Conservation (phyloP, 2,797 vertebrate species). For the Eulemur rubriventer region DNA sequence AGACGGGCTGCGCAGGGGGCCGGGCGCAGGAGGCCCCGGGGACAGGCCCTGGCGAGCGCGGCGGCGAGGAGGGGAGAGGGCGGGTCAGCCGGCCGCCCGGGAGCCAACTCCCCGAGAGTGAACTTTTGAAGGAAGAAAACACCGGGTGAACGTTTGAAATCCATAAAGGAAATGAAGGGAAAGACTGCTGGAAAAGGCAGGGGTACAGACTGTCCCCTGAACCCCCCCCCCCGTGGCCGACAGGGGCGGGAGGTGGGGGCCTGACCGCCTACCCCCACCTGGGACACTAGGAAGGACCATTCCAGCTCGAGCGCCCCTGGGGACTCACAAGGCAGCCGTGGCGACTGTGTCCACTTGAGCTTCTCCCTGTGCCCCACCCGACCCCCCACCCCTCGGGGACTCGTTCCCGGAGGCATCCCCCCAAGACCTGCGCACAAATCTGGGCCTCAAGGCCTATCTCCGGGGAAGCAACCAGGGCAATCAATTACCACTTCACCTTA, state of each 20-base stretch:
- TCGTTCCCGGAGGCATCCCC: background rate
- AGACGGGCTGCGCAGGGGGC: background rate
- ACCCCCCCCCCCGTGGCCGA: background rate
- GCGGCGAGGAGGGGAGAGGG: background rate
- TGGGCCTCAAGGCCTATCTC: background rate
- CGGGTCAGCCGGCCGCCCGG: background rate
- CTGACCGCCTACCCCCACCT: background rate
- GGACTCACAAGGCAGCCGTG: background rate
- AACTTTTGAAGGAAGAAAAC: constrained; percentile 47
- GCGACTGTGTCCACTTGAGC: background rate
- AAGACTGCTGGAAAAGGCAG: background rate
- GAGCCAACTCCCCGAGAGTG: background rate
- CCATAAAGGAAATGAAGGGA: constrained; percentile 14
- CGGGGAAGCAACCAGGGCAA: background rate
- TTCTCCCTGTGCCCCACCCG: background rate
- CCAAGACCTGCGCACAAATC: background rate
- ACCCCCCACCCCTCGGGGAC: background rate
- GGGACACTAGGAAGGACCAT: background rate
- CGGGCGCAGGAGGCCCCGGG: background rate
- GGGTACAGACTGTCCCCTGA: background rate
- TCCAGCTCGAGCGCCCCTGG: background rate
- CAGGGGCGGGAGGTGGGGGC: background rate
- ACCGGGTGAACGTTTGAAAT: background rate
- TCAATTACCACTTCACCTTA: background rate
- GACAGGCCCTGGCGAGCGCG: background rate